phyloP scores from a whole-genome alignment of 2,888 invertebrate species.

The Tenthredo notha region DNA sequence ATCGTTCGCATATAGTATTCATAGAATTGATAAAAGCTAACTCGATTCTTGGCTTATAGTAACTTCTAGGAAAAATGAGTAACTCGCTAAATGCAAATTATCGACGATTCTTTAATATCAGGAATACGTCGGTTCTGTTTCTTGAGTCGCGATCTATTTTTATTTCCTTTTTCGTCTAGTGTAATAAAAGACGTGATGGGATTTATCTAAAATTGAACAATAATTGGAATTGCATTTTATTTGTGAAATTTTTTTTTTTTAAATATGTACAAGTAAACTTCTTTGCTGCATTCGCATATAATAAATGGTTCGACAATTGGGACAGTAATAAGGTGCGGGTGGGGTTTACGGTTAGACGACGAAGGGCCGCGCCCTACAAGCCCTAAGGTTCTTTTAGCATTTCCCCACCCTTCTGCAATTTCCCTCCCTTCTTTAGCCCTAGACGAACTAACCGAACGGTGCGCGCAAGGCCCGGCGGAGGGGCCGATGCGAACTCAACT shows the following conservation, averaged over 20 bases:
- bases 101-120: background rate
- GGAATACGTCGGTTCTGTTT: background rate
- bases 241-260: too few species aligned
- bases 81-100: background rate
- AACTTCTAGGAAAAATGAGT: background rate
- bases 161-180: background rate
- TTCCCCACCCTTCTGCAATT: constrained; percentile 8
- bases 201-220: background rate
- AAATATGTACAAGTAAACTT: background rate
- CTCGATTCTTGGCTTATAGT: background rate
- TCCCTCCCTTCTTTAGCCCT: background rate
- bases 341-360: constrained; percentile 44
- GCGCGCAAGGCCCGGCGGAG: background rate
- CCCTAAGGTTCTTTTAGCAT: background rate
- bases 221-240: background rate
- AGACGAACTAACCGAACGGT: background rate
- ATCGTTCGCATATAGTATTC: background rate
- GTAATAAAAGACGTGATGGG: background rate
- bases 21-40: background rate
- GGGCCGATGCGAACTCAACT: background rate
- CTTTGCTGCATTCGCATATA: background rate
- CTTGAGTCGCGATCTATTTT: background rate
- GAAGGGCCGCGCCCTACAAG: constrained; percentile 36
- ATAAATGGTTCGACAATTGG: background rate
- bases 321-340: constrained; percentile 12